phyloP scores from a whole-genome alignment of 2,888 invertebrate genomes.

The Drosophila fungiperda region DNA sequence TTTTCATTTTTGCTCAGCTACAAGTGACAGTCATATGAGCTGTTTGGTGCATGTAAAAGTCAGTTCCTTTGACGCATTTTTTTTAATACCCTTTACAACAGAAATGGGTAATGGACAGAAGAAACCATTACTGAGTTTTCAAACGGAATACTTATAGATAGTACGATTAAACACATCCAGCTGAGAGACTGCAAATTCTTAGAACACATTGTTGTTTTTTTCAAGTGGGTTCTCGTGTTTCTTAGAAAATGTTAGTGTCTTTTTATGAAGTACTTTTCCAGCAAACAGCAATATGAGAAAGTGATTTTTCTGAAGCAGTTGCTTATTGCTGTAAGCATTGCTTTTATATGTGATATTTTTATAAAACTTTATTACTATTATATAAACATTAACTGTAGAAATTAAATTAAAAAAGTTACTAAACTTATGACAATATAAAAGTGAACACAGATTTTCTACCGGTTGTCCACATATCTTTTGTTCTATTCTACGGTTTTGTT shows the following conservation, averaged over 20 bases:
- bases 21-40: conserved; percentile 35
- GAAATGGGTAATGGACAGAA: conserved; percentile 3
- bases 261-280: neutral
- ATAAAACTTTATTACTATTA: no score
- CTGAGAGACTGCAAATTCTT: neutral
- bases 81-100: conserved; percentile 4
- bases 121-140: neutral
- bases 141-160: conserved; percentile 3
- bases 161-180: neutral
- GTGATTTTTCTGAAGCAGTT: neutral
- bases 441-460: neutral
- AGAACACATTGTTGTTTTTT: neutral
- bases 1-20: conserved; percentile 19
- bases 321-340: neutral
- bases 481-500: neutral
- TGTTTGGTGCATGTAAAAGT: conserved; percentile 38
- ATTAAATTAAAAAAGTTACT: neutral
- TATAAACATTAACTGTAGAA: neutral
- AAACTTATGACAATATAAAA: neutral
- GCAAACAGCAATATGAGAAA: neutral
- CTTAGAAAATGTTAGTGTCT: neutral
- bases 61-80: conserved; percentile 33
- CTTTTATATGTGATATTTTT: no score
- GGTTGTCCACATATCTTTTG: neutral
- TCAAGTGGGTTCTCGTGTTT: neutral